Evolutionary conservation across 1,140 invertebrate species (phyloP), one percentile per base, ranked within the genome.

Genomic region (Monomorium pharaonis): DNA sequence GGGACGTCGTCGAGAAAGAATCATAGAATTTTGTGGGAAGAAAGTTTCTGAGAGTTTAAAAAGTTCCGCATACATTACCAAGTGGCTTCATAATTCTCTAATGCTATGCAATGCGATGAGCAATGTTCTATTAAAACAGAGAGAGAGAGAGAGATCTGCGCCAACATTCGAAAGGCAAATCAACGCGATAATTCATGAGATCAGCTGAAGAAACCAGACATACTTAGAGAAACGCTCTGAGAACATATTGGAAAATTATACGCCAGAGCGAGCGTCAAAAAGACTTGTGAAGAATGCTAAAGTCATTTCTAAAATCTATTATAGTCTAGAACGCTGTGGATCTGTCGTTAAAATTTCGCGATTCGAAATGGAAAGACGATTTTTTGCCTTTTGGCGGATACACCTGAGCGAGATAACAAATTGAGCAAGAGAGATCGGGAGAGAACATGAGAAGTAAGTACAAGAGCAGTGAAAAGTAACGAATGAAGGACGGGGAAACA

Each of bases 381-480:
- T 74, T 83, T 72, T 83, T n/a, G n/a, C 24, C 4, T 47, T 14
- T 69, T 44, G 24, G n/a, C 18, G 18, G 14, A 58, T 4, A 58
- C 65, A 24, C 30, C 21, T 14, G 65, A 56, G 24, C 18, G 14
- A 30, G 18, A 65, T 21, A 51, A 42, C 24, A 51, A 91, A 90
- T 47, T 69, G 51, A 88, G 30, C 85, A 77, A 84, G 56, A 76
- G 30, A 83, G 65, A 54, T 33, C 76, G 49, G 42, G 65, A 88
- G 85, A 86, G 80, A 69, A 37, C 69, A 91, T 89, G 89, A 88
- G 86, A 69, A 87, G 86, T 81, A 87, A 89, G 44, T 87, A 87
- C 56, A 60, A 72, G 47, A 54, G 49, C 5, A 49, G 47, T 2
- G 47, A 77, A 18, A 77, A 42, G 62, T 42, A 78, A 87, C 44